Base-by-base conservation (phyloP, 1,140 invertebrate species). In the Penaeus chinensis region DNA sequence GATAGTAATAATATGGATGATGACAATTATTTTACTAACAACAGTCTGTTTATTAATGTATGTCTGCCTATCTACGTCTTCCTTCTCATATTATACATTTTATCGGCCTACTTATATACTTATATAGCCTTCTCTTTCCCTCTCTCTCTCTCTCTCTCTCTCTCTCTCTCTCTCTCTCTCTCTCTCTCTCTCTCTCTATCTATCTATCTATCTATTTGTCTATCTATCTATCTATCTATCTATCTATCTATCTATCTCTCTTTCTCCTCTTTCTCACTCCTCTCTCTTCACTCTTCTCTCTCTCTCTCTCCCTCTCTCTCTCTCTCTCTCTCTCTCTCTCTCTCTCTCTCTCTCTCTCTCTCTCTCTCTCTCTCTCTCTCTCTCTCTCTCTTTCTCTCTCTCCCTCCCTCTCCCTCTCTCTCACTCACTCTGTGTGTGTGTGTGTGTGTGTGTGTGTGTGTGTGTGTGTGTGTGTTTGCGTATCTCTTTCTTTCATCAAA, bases 261-360 rank as follows among this genome's bases (percentile, higher is more conserved):
- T 37, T 10, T 18, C 47, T 19, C 42, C 5, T 5, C 37, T 27
- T 37, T 4, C 19, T 27, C 37, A 8, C 10, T 8, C 10, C 74
- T 77, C 74, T 37, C 42, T 37, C 74, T 77, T 27, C 19, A 5
- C 19, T 27, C 37, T 27, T 37, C 42, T 37, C 74, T 77, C 74
- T 37, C 42, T 37, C 74, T 77, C 74, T 32, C 13, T 76, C 24
- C 32, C 74, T 76, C 24, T 76, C 20, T 76, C 19, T 77, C 74
- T 77, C 32, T 77, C 16, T 32, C 27, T 32, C 27, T 32, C 24
- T 24, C 24, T 24, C 71, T 76, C 71, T 76, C 69, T 74, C 69
- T 74, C 69, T 74, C 69, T 74, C 69, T 74, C 69, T 74, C 69
- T 74, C 69, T 74, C 69, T 74, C 69, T 74, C 69, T 74, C 69